Evolutionary conservation across 2,888 invertebrate genomes (phyloP), one percentile per base, ranked within the genome.

Genomic region (Synanthedon tipuliformis): DNA sequence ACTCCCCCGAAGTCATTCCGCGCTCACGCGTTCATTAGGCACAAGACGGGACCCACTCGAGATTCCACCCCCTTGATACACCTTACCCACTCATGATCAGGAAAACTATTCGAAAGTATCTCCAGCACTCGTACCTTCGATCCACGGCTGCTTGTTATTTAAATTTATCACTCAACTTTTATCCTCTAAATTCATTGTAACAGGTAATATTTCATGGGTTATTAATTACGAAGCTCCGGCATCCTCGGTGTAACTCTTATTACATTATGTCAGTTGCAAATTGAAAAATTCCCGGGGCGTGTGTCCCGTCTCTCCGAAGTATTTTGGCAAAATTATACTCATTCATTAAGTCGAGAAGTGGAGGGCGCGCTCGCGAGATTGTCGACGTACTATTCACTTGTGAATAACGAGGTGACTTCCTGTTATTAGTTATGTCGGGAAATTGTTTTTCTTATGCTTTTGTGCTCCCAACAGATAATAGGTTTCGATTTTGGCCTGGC

Each of bases 111-210:
- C 78, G 57, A 75, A 84, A 86, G 85, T 80, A 85, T 85, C 81
- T 77, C 67, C 74, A 78, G 71, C 71, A 71, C 72, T 71, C 67
- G 65, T 65, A 59, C 67, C 59, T 62, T 65, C 65, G 64, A 63
- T 70, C 70, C 64, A 66, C 62, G 73, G 62, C 67, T 67, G 66
- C 80, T 80, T 81, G 82, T 85, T 86, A 85, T 84, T 83, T 82
- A 81, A 86, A 87, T 86, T 86, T 87, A 87, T 85, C 83, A 84
- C 84, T 84, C 83, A 86, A 87, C 85, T 87, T 87, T 85, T 84
- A 84, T 82, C 78, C 78, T 81, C 80, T 81, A 85, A 85, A 86
- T 85, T 85, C 78, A 81, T 83, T 81, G 84, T 82, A 81, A 80
- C 85, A 84, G 84, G 84, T 83, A 85, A 86, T 86, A 85, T 83